Conservation (phyloP, 2,113 vertebrate genomes). For the Malaclemys terrapin region DNA sequence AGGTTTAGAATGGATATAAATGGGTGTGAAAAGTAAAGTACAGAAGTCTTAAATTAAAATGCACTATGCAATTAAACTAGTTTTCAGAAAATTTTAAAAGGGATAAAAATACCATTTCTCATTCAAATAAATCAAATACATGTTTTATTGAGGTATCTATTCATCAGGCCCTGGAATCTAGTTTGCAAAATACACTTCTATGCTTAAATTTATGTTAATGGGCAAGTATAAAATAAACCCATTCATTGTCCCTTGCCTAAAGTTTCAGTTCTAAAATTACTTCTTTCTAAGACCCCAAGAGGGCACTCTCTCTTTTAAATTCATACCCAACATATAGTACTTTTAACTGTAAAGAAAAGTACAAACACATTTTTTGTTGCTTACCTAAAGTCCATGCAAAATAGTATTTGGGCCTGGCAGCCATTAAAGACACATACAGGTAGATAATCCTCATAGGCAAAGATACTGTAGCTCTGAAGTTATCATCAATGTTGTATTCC, state of each 20-base stretch:
- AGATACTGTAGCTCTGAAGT: conserved; percentile 87
- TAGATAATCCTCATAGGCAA: conserved; percentile 89
- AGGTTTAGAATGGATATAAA: not conserved
- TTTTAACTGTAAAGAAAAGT: not conserved
- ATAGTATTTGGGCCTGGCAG: conserved; percentile 97
- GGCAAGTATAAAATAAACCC: not conserved
- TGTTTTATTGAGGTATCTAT: not conserved
- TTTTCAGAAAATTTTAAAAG: not conserved
- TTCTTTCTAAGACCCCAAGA: conserved; percentile 60
- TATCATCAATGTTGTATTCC: conserved; percentile 87
- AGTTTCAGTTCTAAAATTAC: not conserved
- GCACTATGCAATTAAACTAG: not conserved
- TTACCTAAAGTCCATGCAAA: conserved; percentile 98
- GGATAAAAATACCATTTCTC: not conserved
- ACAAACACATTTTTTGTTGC: conserved; percentile 31
- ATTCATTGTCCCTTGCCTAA: not conserved
- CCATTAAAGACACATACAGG: conserved; percentile 93
- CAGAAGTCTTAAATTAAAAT: not conserved
- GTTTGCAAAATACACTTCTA: not conserved
- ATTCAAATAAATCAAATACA: not conserved
- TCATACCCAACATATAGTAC: rapidly evolving
- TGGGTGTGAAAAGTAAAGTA: not conserved
- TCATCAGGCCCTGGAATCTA: not conserved
- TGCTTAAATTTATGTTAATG: not conserved
- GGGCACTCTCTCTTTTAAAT: conserved; percentile 52